phyloP scores from a whole-genome alignment of 2,888 invertebrate species.

The Tromatobia lineatoria region DNA sequence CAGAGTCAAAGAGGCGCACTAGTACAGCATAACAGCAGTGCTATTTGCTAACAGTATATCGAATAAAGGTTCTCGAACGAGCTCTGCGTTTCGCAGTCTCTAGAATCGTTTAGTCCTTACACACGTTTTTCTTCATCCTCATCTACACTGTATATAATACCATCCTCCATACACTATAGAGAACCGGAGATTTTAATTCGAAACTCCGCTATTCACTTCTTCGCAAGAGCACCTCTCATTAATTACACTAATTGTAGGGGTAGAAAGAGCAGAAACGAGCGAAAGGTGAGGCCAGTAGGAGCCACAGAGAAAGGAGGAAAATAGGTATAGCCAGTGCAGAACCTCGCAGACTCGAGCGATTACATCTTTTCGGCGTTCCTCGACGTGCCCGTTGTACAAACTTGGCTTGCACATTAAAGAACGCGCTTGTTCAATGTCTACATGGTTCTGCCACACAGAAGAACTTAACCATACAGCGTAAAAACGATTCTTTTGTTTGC shows the following conservation, averaged over 20 bases:
- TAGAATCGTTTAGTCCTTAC: conserved; percentile 44
- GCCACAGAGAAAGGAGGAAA: conserved; percentile 20
- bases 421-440: neutral
- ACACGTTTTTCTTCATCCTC: conserved; percentile 25
- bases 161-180: conserved; percentile 4
- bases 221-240: conserved; percentile 53
- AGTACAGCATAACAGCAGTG: neutral
- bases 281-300: conserved; percentile 40
- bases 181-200: conserved; percentile 44
- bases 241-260: conserved; percentile 59
- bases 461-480: conserved; percentile 18
- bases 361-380: conserved; percentile 56
- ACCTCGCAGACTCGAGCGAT: conserved; percentile 44
- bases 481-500: conserved; percentile 55
- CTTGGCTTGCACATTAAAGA: conserved; percentile 22
- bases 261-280: conserved; percentile 36
- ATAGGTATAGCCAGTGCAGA: conserved; percentile 3
- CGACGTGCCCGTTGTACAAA: neutral
- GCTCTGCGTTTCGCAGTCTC: conserved; percentile 16
- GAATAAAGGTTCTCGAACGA: conserved; percentile 14
- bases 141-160: neutral
- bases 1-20: neutral
- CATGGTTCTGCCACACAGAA: conserved; percentile 7
- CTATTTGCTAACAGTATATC: conserved; percentile 32
- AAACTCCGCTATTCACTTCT: conserved; percentile 44